Base-by-base conservation (phyloP, 2,888 invertebrate species). In the Ophioninae sp. region DNA sequence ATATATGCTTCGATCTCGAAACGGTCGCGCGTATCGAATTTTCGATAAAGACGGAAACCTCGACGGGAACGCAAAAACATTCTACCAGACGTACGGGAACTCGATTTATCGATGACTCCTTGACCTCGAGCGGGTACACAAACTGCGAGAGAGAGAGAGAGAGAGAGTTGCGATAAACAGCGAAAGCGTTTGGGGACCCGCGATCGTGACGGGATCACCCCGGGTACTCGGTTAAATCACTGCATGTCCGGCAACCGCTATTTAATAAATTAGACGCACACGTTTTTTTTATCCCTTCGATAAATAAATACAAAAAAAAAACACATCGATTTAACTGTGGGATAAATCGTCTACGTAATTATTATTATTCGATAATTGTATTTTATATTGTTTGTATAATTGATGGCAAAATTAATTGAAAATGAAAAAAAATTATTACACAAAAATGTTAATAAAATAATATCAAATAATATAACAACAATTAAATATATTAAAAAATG, bases 81-180 rank as follows among this genome's bases (percentile, higher is more conserved):
- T 21, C 44, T 23, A 62, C 37, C 69, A 67, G 59, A 69, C 80
- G 20, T 37, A 73, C 10, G 68, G 7, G 72, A 78, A 61, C 30
- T 57, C 74, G 72, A 77, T 8, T 74, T 44, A 44, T 57, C 50
- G 83, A 83, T 83, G 81, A 83, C 83, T 69, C 68, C 69, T 83
- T 83, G 80, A 83, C 77, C 83, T 69, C 83, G n/a, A 10, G 37
- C 50, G 17, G n/a, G 21, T 50, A 39, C 39, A 39, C 39, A 44
- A 7, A 44, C 44, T n/a, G 8, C 44, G 44, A 7, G 44, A 44
- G 10, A 44, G 44, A n/a, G n/a, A n/a, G n/a, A n/a, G n/a, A n/a
- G n/a, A n/a, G n/a, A n/a, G n/a, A n/a, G n/a, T n/a, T 17, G 39
- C n/a, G 76, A 83, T 79, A 76, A 76, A 65, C 13, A 10, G 7